Base-by-base conservation (phyloP, 2,797 vertebrate species). In the Atherinosoma microstoma region DNA sequence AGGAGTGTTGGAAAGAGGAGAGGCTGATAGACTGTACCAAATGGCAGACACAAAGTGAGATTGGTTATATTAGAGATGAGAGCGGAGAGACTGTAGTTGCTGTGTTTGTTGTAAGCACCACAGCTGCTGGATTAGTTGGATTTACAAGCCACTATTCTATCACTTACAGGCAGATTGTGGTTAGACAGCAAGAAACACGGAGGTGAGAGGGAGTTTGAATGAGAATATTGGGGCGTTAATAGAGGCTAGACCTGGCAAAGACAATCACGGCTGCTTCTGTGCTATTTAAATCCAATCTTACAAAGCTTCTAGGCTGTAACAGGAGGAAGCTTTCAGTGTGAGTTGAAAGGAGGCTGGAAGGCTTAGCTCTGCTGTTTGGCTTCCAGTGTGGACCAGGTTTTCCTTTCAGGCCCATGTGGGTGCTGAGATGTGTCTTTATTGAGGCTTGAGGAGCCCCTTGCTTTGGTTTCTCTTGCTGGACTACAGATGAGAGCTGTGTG, bases 401-500 rank as follows among this genome's bases (percentile, higher is more conserved):
- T 73, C 85, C 75, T 91, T 86, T 87, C 86, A 90, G 80, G 56
- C 58, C 86, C 87, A 79, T 79, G 84, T 74, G 87, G 83, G 78
- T 75, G 76, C 75, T 9, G 29, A 75, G 82, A 64, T n/a, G 58
- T 22, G 76, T 78, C 91, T 84, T 82, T 76, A 78, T 85, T 62
- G 59, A 65, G 74, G 67, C 84, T 90, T 3, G 54, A 89, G 84
- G 82, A 83, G 82, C 67, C 85, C 61, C 70, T 86, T 3, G 30
- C 59, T 73, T 78, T 66, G 61, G 60, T 73, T 80, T 67, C 75
- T 78, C 74, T 45, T 75, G 70, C 79, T 11, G 63, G 91, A 91
- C 91, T 91, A 88, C 86, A 90, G 85, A 91, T 90, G 87, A 89
- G 84, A 64, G 78, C 83, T 61, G 76, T 87, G 76, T 79, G 79